Percentiles rank a stretch among this genome's conserved stretches.
Evolutionary conservation across 2,797 vertebrate genomes (phyloP).

Genomic region (Cryptoprocta ferox): DNA sequence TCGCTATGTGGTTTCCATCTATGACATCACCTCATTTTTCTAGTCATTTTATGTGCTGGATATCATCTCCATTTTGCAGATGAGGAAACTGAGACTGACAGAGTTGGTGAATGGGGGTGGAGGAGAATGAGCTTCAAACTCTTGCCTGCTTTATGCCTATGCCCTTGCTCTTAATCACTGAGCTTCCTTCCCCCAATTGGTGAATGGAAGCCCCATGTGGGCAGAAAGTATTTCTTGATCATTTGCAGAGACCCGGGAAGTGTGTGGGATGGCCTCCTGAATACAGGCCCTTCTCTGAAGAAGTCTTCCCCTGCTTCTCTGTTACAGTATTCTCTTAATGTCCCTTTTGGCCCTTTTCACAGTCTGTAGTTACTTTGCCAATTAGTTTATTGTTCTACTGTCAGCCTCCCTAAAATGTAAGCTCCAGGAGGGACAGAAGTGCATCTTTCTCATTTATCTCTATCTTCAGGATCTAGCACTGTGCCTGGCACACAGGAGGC

Average conservation of each 20-base stretch:
- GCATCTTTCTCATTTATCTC: not conserved
- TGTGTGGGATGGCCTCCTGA: not conserved
- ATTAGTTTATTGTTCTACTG: not conserved
- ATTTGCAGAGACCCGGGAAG: not conserved
- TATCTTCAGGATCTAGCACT: not conserved
- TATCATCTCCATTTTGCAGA: not conserved
- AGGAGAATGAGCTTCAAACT: not conserved
- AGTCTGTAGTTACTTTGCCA: not conserved
- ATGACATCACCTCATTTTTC: not conserved
- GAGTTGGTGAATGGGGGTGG: not conserved
- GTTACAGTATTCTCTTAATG: not conserved
- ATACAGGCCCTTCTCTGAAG: not conserved
- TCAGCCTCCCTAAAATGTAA: not conserved
- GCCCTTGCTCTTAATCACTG: not conserved
- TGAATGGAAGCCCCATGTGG: not conserved
- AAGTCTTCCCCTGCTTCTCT: not conserved
- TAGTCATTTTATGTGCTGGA: not conserved
- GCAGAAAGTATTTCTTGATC: not conserved
- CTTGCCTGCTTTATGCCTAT: not conserved
- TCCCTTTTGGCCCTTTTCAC: not conserved
- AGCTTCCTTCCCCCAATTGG: not conserved
- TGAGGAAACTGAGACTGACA: not conserved
- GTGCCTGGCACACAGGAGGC: not conserved
- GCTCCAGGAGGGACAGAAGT: not conserved
- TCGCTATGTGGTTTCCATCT: not conserved